Base-by-base conservation (phyloP, 2,113 vertebrate species). In the Chionomys nivalis region DNA sequence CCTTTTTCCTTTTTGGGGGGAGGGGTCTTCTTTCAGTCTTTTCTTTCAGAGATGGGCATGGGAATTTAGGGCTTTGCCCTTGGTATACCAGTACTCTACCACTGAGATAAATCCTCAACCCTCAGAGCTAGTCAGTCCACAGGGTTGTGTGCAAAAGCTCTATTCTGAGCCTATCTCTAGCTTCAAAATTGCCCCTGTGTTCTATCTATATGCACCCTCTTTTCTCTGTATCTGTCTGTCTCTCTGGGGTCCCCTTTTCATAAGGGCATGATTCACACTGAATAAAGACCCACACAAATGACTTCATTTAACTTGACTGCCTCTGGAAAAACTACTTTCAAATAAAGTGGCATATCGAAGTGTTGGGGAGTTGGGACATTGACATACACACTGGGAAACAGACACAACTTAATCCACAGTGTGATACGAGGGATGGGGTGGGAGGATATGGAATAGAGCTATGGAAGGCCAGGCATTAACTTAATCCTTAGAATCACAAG, bases 141-240 rank as follows among this genome's bases (percentile, higher is more conserved):
- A 44, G 36, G 9, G 39, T 66, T 63, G 13, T 14, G 5, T 78
- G 39, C n/a, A 65, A 78, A 77, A 16, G 23, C 33, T 26, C 11
- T 36, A 19, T 16, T 72, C 77, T 11, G 28, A 21, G 63, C 44
- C 42, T 72, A 23, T 19, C 42, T 85, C 13, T 77, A 44, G 23
- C 33, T 78, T 63, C 3, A 1, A 78, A 65, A 83, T 31, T 11
- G 33, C 28, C 5, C 2, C 8, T 63, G 13, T 87, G 24, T 24
- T 66, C 33, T 83, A 8, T 44, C 58, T 87, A 17, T 8, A 52
- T 75, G 19, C 0, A 16, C 24, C 17, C 0, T n/a, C n/a, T 58
- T 66, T 26, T 63, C 21, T 61, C 19, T 36, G 0, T 0, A 0
- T 6, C 2, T 10, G 0, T 16, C 33, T 77, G 7, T 70, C 4